Percentiles rank a stretch among this genome's conserved stretches.
Conservation (phyloP, 2,888 invertebrate species). For the Cerastis leucographa region DNA sequence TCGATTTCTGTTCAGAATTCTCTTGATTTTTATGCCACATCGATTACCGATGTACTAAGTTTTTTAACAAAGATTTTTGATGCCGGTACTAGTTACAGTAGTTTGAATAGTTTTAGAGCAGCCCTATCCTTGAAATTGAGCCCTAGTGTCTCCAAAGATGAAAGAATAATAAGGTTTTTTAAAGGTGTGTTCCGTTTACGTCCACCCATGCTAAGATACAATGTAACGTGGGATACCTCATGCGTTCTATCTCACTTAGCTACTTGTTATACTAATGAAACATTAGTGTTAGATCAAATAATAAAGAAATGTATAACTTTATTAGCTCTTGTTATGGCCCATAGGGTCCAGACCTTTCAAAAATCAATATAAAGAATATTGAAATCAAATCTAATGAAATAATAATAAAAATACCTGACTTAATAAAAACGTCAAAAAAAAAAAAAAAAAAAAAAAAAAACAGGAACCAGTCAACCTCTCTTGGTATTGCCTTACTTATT, state of each 20-base stretch:
- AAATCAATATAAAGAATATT: conserved; percentile 2
- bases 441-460: no score
- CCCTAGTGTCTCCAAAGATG: no score
- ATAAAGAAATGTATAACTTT: conserved; percentile 3
- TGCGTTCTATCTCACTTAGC: not conserved
- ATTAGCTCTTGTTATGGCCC: not conserved
- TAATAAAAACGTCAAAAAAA: no score
- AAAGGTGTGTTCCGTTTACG: conserved; percentile 8
- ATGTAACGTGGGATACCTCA: conserved; percentile 5
- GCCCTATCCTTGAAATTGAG: no score
- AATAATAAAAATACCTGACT: no score
- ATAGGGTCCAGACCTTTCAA: not conserved
- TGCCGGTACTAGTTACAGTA: no score
- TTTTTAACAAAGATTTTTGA: no score
- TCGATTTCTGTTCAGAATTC: conserved; percentile 12
- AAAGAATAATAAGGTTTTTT: no score
- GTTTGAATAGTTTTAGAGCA: no score
- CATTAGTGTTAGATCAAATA: no score
- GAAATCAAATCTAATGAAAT: conserved; percentile 1
- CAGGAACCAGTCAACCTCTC: no score
- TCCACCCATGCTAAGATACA: conserved; percentile 8
- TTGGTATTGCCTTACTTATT: no score
- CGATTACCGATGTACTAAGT: conserved; percentile 6
- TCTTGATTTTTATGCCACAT: conserved; percentile 5
- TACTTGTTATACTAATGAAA: conserved; percentile 7